Percentiles rank a stretch among this genome's conserved stretches.
Evolutionary conservation across 92 coral and sea anemone species (phyloP).

Genomic region (Parazoanthus darwini): DNA sequence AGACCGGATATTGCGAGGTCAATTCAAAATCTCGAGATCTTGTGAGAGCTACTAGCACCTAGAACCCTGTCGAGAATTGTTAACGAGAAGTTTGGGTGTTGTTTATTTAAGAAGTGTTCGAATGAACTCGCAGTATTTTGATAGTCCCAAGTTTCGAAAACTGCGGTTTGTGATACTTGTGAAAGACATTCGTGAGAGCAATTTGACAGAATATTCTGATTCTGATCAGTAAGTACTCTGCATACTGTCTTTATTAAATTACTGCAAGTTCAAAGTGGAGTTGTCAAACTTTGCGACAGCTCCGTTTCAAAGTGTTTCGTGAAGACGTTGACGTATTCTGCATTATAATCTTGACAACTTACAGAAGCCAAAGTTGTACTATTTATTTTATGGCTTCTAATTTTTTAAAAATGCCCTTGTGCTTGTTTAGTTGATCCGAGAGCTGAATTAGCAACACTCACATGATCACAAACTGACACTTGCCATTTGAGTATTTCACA

Average conservation of each 20-base stretch:
- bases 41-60: not conserved
- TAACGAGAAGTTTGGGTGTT: not conserved
- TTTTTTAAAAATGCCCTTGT: not conserved
- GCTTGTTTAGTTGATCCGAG: not conserved
- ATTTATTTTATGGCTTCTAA: not conserved
- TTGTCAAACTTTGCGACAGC: not conserved
- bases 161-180: slow-evolving; percentile 19
- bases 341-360: not conserved
- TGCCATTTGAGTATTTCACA: too few species aligned
- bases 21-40: not conserved
- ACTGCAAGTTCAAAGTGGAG: not conserved
- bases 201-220: not conserved
- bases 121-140: not conserved
- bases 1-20: not conserved
- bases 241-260: not conserved
- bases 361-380: not conserved
- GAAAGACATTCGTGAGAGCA: not conserved
- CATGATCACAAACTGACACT: not conserved
- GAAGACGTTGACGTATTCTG: not conserved
- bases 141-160: not conserved
- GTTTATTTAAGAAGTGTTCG: slow-evolving; percentile 1
- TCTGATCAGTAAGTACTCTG: not conserved
- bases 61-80: not conserved
- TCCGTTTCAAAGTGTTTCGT: slow-evolving; percentile 10
- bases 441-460: not conserved